Percentiles rank a stretch among this genome's conserved stretches.
Conservation (phyloP, 2,113 vertebrate genomes). For the Empidonax traillii region DNA sequence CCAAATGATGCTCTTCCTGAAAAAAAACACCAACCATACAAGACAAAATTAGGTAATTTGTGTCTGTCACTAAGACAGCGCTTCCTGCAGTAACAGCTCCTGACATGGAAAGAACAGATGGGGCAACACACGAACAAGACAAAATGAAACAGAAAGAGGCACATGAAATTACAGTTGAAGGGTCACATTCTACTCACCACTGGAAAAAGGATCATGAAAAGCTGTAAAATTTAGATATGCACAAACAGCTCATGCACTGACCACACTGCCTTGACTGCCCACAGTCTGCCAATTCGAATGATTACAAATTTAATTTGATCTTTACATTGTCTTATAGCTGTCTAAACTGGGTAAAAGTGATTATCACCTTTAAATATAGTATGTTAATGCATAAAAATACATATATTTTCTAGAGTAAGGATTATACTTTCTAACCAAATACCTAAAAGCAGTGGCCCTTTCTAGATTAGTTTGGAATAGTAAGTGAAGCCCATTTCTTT, state of each 20-base stretch:
- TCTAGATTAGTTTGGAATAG: conserved; percentile 54
- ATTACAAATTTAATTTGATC: neutral
- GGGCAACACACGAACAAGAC: neutral
- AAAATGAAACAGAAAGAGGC: neutral
- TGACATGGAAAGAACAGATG: neutral
- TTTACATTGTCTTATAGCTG: conserved; percentile 3
- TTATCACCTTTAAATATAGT: conserved; percentile 19
- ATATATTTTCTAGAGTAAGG: neutral
- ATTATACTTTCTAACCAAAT: neutral
- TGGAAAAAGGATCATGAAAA: neutral
- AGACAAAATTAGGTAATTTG: conserved; percentile 8
- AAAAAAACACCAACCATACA: neutral
- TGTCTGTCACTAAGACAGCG: neutral
- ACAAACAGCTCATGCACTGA: neutral
- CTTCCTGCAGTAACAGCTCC: neutral
- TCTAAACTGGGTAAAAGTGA: conserved; percentile 45
- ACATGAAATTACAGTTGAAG: neutral
- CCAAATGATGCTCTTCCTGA: neutral
- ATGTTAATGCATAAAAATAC: conserved; percentile 25
- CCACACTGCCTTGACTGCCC: neutral
- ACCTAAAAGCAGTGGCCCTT: conserved; percentile 9
- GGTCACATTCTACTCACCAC: neutral
- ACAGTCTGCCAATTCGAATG: neutral
- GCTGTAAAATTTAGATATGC: neutral
- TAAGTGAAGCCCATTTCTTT: conserved; percentile 25